Evolutionary conservation across 2,797 vertebrate genomes (phyloP).

Genomic region (Danio kyathit): DNA sequence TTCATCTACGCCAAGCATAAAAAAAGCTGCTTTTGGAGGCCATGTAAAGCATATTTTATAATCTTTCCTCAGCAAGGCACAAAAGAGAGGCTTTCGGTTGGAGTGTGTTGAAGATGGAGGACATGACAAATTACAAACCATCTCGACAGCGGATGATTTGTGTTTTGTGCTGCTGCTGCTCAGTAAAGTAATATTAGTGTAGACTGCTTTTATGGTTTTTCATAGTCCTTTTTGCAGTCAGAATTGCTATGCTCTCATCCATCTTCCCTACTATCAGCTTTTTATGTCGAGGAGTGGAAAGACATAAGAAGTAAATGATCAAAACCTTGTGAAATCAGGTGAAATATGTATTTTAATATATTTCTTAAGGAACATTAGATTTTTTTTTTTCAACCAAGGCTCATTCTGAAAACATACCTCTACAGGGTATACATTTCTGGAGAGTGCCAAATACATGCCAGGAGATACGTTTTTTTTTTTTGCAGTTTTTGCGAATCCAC

Average conservation of each 20-base stretch:
- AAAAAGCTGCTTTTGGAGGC: not conserved
- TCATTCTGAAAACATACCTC: no score
- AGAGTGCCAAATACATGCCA: no score
- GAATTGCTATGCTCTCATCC: not conserved
- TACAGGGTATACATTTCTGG: no score
- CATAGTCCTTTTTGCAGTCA: not conserved
- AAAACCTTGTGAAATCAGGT: not conserved
- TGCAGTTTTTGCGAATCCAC: no score
- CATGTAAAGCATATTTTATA: conserved; percentile 3
- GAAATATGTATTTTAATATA: not conserved
- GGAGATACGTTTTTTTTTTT: no score
- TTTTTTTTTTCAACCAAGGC: not conserved
- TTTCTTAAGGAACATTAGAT: not conserved
- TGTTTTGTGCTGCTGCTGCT: conserved; percentile 1
- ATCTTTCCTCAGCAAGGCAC: conserved; percentile 1
- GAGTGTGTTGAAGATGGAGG: not conserved
- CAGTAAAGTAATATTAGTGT: conserved; percentile 2
- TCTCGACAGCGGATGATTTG: not conserved
- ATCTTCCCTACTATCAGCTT: not conserved
- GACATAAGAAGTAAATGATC: not conserved
- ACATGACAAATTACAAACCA: conserved; percentile 6
- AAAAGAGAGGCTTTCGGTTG: conserved; percentile 7
- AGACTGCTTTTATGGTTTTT: not conserved
- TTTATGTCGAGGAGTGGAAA: not conserved
- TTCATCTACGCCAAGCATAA: conserved; percentile 26